Evolutionary conservation across 1,140 invertebrate species (phyloP).

Genomic region (Galendromus occidentalis): DNA sequence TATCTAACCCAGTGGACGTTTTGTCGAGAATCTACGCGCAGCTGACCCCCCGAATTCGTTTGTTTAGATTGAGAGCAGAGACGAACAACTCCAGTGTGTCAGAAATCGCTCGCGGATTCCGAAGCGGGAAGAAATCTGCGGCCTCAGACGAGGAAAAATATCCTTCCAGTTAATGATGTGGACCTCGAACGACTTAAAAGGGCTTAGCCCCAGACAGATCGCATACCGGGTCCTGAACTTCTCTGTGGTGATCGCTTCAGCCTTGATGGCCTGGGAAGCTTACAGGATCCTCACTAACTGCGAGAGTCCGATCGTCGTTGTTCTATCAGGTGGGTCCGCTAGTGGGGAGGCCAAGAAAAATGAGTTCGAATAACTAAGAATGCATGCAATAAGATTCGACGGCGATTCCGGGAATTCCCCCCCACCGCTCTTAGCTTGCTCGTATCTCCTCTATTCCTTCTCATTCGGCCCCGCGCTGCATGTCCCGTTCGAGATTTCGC

Average conservation of each 20-base stretch:
- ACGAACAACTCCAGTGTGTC: not conserved
- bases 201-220: slow-evolving; percentile 14
- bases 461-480: too few relatives aligned
- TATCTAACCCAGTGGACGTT: too few relatives aligned
- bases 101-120: not conserved
- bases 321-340: slow-evolving; percentile 58
- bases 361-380: too few relatives aligned
- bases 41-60: too few relatives aligned
- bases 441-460: too few relatives aligned
- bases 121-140: slow-evolving; percentile 5
- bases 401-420: too few relatives aligned
- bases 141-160: not conserved
- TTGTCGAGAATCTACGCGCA: too few relatives aligned
- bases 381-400: too few relatives aligned
- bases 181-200: slow-evolving; percentile 14
- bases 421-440: too few relatives aligned
- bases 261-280: slow-evolving; percentile 99
- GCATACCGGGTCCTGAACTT: slow-evolving; percentile 73
- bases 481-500: too few relatives aligned
- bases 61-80: too few relatives aligned
- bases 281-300: slow-evolving; percentile 96
- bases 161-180: not conserved
- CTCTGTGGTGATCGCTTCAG: slow-evolving; percentile 98
- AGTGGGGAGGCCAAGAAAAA: too few relatives aligned
- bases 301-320: slow-evolving; percentile 97